These are phyloP conservation scores for Hyperoplus immaculatus DNA, from an alignment of 2,797 vertebrate genomes.

Conservation along the genomic window DNA sequence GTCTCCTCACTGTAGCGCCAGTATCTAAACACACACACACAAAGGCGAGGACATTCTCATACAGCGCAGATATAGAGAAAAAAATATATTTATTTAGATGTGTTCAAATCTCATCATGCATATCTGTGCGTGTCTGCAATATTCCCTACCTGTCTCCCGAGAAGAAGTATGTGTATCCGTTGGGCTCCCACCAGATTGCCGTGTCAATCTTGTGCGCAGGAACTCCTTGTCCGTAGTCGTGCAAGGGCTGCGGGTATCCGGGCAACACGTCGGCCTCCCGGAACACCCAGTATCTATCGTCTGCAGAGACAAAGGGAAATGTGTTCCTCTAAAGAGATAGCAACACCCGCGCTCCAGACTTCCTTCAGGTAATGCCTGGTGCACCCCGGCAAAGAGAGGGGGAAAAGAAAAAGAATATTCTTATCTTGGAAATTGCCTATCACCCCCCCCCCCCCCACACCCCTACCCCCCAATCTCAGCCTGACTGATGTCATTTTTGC, in stretches of 20 bases:
- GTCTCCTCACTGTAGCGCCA: slow-evolving; percentile 95
- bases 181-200: slow-evolving; percentile 97
- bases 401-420: no score
- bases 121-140: not conserved
- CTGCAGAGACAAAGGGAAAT: slow-evolving; percentile 72
- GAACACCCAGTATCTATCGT: slow-evolving; percentile 94
- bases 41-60: not conserved
- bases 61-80: not conserved
- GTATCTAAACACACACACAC: slow-evolving; percentile 83
- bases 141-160: slow-evolving; percentile 89
- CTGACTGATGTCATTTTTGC: no score
- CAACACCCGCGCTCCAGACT: not conserved
- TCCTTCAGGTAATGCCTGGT: no score
- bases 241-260: slow-evolving; percentile 93
- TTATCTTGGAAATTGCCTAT: no score
- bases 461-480: no score
- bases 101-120: not conserved
- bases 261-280: slow-evolving; percentile 94
- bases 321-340: not conserved
- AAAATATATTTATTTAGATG: not conserved
- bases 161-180: slow-evolving; percentile 95
- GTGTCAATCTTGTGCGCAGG: slow-evolving; percentile 91
- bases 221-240: slow-evolving; percentile 90
- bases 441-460: no score
- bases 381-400: no score